Base-by-base conservation (phyloP, 2,888 invertebrate species). In the Aleiodes testaceus region DNA sequence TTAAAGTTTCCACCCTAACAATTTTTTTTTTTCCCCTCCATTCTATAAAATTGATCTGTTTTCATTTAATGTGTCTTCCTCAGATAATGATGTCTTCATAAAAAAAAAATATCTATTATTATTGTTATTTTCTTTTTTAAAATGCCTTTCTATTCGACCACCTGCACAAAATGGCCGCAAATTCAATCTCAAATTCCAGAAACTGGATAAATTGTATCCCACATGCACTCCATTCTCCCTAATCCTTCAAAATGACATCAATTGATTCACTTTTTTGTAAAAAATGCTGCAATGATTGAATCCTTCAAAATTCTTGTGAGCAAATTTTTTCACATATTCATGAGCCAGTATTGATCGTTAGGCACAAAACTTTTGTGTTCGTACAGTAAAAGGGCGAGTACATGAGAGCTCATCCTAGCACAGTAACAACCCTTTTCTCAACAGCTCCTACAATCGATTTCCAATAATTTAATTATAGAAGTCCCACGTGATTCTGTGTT, bases 401-500 rank as follows among this genome's bases (percentile, higher is more conserved):
- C 20, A 22, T 26, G n/a, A 30, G 14, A 36, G 36, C 16, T 42
- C 42, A 7, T 16, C 42, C 42, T 59, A 59, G 9, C 59, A 36
- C 16, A 59, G 42, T 18, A 59, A 42, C 26, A 59, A 59, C 59
- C 59, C 59, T 12, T 59, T 59, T 16, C 36, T 59, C 59, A 59
- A 59, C 16, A 59, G 42, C 11, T 16, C 11, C 11, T 42, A 16
- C 59, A 59, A 59, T 59, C 59, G 59, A 59, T 42, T 59, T 42
- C 18, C 59, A 59, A 59, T 59, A 59, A 42, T 59, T 59, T 59
- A 59, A 59, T 42, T 59, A 59, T 59, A 59, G 36, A 16, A 18
- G 26, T 26, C 6, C 18, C 9, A 18, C 36, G 42, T 42, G 16
- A 59, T 59, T 18, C 36, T 16, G n/a, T 22, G 6, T 26, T 22